Evolutionary conservation across 2,113 vertebrate genomes (phyloP), one percentile per base, ranked within the genome.

Genomic region (Platysternon megacephalum): DNA sequence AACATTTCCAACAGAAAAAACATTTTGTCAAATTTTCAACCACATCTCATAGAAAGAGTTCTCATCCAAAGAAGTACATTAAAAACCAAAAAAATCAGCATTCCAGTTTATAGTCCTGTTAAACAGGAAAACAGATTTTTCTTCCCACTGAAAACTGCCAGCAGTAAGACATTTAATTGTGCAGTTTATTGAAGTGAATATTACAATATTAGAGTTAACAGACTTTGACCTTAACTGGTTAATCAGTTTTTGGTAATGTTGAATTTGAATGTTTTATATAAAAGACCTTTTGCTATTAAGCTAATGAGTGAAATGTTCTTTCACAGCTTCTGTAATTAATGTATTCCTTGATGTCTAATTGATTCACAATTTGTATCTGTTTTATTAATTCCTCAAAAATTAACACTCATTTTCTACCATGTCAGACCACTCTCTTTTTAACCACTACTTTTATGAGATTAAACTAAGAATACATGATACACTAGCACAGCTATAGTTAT

Each of bases 151-250:
- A 88, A 89, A 90, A 17, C 65, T 89, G 68, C 10, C 58, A 91
- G 76, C 56, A 22, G 61, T 86, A 91, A 93, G 76, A 93, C 89
- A 94, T 93, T 72, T 84, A 94, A 93, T 61, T 86, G 32, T 76
- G 68, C 32, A 39, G 65, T 88, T 89, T 94, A 72, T 90, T 79
- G 35, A 91, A 32, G 52, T 42, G 86, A 86, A 85, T 91, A 39
- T 58, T 90, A 80, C 79, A 86, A 32, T 46, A 90, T 82, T 79
- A 80, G 49, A 2, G 0, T 83, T 92, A 53, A 88, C 79, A 91
- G 81, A 3, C 5, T 89, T 44, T 88, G 29, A 32, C 86, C n/a
- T 53, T 95, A 91, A 82, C 55, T 44, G 84, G 58, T 76, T 95
- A 92, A 83, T 84, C 51, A 17, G 58, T 58, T 88, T 51, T 51